Conservation (phyloP, 92 coral and sea anemone genomes). For the Parazoanthus atlanticus region DNA sequence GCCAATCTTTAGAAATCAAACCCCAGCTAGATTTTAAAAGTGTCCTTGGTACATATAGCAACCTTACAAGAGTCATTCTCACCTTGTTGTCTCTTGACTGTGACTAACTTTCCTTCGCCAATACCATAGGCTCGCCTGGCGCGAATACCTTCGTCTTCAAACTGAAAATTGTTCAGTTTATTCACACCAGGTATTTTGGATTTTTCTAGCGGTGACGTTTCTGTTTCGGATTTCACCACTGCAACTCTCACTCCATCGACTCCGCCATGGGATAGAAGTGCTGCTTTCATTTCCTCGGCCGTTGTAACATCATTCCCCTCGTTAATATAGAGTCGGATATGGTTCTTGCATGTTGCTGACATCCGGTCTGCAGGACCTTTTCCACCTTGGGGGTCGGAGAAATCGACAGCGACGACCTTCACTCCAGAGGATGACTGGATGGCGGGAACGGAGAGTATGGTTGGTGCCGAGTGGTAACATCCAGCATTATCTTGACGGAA, state of each 20-base stretch:
- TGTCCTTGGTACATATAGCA: too few species aligned
- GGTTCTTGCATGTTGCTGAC: slow-evolving; percentile 11
- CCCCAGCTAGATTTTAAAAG: too few species aligned
- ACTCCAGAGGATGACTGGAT: slow-evolving; percentile 21
- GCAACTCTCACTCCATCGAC: slow-evolving; percentile 19
- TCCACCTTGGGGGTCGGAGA: slow-evolving; percentile 6
- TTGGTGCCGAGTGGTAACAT: slow-evolving; percentile 42
- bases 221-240: slow-evolving; percentile 20
- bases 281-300: slow-evolving; percentile 22
- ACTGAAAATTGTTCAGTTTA: slow-evolving; percentile 47
- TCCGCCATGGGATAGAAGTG: slow-evolving; percentile 30
- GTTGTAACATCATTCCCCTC: slow-evolving; percentile 47
- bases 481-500: slow-evolving; percentile 51
- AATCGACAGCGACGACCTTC: not conserved
- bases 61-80: too few species aligned
- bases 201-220: slow-evolving; percentile 23
- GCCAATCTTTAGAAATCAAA: too few species aligned
- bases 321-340: slow-evolving; percentile 27
- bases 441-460: slow-evolving; percentile 16
- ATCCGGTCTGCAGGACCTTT: slow-evolving; percentile 18
- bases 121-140: slow-evolving; percentile 38
- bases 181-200: slow-evolving; percentile 25
- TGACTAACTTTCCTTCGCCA: slow-evolving; percentile 27
- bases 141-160: not conserved
- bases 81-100: not conserved